Evolutionary conservation across 2,113 vertebrate genomes (phyloP).

Genomic region (Oreochromis tanganicae): DNA sequence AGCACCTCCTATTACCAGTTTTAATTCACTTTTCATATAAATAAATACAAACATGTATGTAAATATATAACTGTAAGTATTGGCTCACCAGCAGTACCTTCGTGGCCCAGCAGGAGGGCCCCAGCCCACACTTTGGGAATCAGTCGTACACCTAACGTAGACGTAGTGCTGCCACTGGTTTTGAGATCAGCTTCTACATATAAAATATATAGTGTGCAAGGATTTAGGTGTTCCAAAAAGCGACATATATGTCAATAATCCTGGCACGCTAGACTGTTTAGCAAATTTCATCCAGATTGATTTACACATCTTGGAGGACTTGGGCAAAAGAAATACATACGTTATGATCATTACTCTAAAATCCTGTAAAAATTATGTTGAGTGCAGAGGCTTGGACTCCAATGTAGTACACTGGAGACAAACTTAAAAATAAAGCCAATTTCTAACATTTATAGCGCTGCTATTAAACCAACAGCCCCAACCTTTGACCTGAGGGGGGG

Average conservation of each 20-base stretch:
- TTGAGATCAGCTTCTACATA: background rate
- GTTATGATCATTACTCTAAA: background rate
- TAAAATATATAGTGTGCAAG: background rate
- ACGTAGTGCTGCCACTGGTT: background rate
- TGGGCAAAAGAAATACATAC: background rate
- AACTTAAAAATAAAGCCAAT: background rate
- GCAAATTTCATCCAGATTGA: background rate
- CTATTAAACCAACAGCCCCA: too few species aligned
- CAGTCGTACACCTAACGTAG: background rate
- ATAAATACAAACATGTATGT: background rate
- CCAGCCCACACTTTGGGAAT: background rate
- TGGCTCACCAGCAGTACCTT: background rate
- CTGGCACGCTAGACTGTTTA: background rate
- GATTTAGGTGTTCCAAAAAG: background rate
- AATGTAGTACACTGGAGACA: background rate
- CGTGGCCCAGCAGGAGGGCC: background rate
- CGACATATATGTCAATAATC: background rate
- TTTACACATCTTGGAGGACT: background rate
- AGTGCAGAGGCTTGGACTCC: background rate
- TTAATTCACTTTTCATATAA: background rate
- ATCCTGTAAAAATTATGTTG: rapidly evolving
- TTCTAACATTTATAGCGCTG: background rate
- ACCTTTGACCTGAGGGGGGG: background rate
- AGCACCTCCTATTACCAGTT: background rate
- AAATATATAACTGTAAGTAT: background rate